Evolutionary conservation across 2,113 vertebrate species (phyloP).

Genomic region (Sylvicapra grimmia): DNA sequence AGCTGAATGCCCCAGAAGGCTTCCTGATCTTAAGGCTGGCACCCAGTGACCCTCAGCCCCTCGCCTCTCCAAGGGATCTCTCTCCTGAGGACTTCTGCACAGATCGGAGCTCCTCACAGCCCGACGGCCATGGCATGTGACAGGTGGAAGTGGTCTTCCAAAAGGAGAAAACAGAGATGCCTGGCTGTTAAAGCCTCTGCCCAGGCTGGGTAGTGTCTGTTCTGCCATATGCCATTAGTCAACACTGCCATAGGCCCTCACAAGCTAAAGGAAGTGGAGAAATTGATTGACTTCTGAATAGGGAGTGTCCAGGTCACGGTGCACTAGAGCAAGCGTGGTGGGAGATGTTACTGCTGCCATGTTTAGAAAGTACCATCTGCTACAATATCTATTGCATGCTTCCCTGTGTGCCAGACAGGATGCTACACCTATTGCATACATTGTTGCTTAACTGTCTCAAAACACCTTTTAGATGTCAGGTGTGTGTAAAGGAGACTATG

Average conservation of each 20-base stretch:
- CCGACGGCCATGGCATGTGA: fast-evolving
- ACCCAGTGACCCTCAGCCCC: not conserved
- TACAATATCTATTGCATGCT: fast-evolving
- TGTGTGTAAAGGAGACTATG: fast-evolving
- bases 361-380: not conserved
- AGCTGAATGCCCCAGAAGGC: not conserved
- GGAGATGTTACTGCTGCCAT: not conserved
- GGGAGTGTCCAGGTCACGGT: not conserved
- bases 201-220: not conserved
- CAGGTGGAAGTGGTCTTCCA: not conserved
- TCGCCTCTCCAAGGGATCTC: not conserved
- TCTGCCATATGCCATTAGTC: not conserved
- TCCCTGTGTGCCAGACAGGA: too few relatives aligned
- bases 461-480: not conserved
- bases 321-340: fast-evolving
- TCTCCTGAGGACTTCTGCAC: not conserved
- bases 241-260: not conserved
- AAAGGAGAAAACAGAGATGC: not conserved
- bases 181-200: too few relatives aligned
- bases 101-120: not conserved
- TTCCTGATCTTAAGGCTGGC: not conserved
- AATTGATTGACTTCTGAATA: not conserved
- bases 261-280: not conserved
- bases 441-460: not conserved
- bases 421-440: not conserved